Evolutionary conservation across 1,140 invertebrate species (phyloP).

Genomic region (Mylabris phalerata): DNA sequence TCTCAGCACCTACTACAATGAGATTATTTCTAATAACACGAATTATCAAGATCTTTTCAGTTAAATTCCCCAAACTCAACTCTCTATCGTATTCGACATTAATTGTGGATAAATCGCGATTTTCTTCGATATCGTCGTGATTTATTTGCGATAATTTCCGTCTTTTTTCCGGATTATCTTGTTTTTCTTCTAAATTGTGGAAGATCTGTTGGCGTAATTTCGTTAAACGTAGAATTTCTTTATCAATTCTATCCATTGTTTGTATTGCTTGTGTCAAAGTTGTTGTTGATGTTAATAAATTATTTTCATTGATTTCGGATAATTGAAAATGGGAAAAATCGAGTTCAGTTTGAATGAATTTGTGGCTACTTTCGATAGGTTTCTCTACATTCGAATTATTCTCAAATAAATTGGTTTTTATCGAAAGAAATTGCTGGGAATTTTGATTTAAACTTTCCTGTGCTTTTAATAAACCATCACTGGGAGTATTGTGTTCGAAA

Average conservation of each 20-base stretch:
- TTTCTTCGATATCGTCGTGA: background rate
- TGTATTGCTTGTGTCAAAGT: background rate
- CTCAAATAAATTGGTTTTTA: too few species aligned
- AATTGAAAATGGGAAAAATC: too few species aligned
- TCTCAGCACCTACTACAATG: conserved; percentile 21
- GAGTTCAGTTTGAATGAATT: background rate
- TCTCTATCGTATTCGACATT: background rate
- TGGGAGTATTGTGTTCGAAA: too few species aligned
- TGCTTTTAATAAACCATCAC: too few species aligned
- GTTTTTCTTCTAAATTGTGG: conserved; percentile 1
- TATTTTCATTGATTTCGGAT: too few species aligned
- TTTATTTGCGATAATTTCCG: background rate
- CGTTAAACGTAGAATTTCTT: conserved; percentile 19
- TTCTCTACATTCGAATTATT: too few species aligned
- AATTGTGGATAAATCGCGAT: background rate
- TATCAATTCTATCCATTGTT: conserved; percentile 17
- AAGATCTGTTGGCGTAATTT: conserved; percentile 15
- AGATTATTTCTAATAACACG: background rate
- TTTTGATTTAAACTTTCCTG: too few species aligned
- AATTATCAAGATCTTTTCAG: conserved; percentile 15
- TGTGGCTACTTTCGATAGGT: too few species aligned
- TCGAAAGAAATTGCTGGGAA: too few species aligned
- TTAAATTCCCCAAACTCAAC: background rate
- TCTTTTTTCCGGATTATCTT: conserved; percentile 1
- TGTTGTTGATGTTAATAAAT: background rate